These are phyloP conservation scores for Trichechus manatus DNA, from an alignment of 2,113 vertebrate genomes.

Conservation along the genomic window DNA sequence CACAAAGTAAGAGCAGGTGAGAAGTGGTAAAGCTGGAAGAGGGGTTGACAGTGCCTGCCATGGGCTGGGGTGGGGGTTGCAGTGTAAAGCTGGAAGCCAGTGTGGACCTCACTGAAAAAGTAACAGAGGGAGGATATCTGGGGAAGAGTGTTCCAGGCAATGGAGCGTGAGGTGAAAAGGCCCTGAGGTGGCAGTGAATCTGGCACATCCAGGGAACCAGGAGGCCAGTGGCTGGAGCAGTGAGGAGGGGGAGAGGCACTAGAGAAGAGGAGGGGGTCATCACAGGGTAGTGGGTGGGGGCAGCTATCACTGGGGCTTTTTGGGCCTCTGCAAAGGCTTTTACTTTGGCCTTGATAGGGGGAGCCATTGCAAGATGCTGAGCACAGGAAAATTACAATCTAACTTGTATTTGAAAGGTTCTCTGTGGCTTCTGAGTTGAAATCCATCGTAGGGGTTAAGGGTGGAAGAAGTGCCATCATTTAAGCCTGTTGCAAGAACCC, in stretches of 20 bases:
- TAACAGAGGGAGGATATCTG: not conserved
- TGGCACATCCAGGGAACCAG: not conserved
- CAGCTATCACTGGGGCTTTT: not conserved
- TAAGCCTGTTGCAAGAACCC: not conserved
- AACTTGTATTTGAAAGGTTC: not conserved
- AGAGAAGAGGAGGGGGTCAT: not conserved
- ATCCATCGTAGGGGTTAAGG: not conserved
- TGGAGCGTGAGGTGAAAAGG: not conserved
- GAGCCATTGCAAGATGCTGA: not conserved
- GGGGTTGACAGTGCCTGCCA: not conserved
- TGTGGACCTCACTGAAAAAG: not conserved
- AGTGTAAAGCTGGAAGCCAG: not conserved
- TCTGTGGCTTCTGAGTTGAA: not conserved
- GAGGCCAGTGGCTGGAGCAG: not conserved
- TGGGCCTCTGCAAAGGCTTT: not conserved
- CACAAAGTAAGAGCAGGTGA: not conserved
- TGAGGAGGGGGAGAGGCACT: not conserved
- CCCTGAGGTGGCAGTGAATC: not conserved
- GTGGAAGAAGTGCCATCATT: not conserved
- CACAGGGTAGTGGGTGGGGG: not conserved
- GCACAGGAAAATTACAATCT: not conserved
- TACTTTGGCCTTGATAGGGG: not conserved
- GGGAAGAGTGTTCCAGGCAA: not conserved
- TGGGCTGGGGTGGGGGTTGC: too few species aligned
- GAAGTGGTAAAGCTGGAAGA: not conserved